phyloP scores from a whole-genome alignment of 35 echinoderm and acorn worm species.

The Ptychodera flava region DNA sequence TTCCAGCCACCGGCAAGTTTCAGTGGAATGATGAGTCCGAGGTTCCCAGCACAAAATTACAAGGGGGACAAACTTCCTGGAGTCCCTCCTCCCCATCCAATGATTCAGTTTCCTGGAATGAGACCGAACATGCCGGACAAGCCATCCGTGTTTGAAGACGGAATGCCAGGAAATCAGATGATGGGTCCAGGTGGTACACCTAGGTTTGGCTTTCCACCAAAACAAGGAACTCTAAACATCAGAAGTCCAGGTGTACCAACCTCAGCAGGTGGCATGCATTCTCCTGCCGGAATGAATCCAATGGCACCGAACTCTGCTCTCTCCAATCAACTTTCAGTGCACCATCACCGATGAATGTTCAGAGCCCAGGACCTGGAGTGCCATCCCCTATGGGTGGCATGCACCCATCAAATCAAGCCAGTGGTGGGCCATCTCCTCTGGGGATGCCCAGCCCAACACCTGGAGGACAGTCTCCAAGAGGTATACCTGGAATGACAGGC shows the following conservation, averaged over 20 bases:
- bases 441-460: conserved; percentile 35
- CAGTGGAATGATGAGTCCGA: conserved; percentile 11
- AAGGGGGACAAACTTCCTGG: not conserved
- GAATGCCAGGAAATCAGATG: not conserved
- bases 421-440: conserved; percentile 15
- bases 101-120: not conserved
- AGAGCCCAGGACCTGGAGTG: not conserved
- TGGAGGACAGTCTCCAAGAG: conserved; percentile 44
- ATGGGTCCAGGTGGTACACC: not conserved
- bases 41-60: not conserved
- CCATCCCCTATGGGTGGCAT: not conserved
- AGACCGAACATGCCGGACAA: not conserved
- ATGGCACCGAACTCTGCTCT: not conserved
- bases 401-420: not conserved
- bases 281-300: not conserved
- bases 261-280: not conserved
- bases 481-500: conserved; percentile 12
- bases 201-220: not conserved
- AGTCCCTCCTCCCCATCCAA: not conserved
- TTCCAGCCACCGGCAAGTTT: not conserved
- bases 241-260: not conserved
- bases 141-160: not conserved
- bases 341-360: not conserved
- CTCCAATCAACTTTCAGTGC: not conserved
- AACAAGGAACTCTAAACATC: not conserved